Percentiles rank a stretch among this genome's conserved stretches.
These are phyloP conservation scores for Pristionchus arcanus DNA, from an alignment of 2,888 invertebrate species.

Conservation along the genomic window DNA sequence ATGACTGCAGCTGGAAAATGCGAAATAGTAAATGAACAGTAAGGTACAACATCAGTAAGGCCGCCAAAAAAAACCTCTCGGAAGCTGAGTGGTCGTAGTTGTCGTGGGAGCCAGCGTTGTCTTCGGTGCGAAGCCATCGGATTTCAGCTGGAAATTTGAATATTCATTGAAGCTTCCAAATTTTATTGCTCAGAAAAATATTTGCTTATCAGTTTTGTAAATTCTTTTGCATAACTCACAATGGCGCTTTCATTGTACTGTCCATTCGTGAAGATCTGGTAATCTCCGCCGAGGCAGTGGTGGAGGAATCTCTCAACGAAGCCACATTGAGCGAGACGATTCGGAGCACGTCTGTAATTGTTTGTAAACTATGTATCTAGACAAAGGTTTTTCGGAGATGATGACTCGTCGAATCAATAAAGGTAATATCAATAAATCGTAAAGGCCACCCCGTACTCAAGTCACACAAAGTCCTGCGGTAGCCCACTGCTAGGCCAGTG, in stretches of 20 bases:
- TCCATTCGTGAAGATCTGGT: conserved; percentile 74
- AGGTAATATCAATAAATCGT: too few relatives aligned
- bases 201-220: too few relatives aligned
- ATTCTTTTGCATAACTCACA: conserved; percentile 61
- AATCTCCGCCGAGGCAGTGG: conserved; percentile 72
- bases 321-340: conserved; percentile 73
- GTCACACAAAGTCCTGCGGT: too few relatives aligned
- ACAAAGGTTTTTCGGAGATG: background rate
- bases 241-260: conserved; percentile 77
- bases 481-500: too few relatives aligned
- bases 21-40: too few relatives aligned
- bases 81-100: conserved; percentile 59
- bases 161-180: background rate
- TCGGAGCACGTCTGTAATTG: conserved; percentile 40
- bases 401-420: too few relatives aligned
- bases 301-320: conserved; percentile 77
- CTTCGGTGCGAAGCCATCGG: conserved; percentile 57
- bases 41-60: background rate
- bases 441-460: too few relatives aligned
- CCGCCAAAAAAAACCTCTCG: background rate
- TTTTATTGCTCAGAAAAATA: background rate
- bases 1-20: conserved; percentile 36
- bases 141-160: conserved; percentile 41
- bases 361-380: background rate
- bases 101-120: conserved; percentile 45